Evolutionary conservation across 2,888 invertebrate species (phyloP), one percentile per base, ranked within the genome.

Genomic region (Ophioninae sp.): DNA sequence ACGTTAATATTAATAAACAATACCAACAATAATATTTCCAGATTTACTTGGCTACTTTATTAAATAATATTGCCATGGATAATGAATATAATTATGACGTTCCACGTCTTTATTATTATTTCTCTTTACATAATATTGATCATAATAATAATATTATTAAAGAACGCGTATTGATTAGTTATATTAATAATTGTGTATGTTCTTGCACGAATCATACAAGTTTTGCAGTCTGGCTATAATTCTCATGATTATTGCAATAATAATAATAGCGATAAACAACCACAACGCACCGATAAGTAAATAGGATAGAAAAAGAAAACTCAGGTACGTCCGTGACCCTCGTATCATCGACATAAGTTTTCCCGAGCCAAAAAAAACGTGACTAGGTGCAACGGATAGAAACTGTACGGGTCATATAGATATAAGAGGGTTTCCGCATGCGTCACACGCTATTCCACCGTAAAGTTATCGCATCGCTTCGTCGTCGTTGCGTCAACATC

Each of bases 391-490:
- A 80, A 50, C 68, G 39, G 23, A 68, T 61, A 64, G 73, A 78
- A 65, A 57, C 68, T 39, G 39, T 67, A 85, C 79, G 72, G 74
- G 77, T n/a, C 57, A 39, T 67, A 85, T 78, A 69, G 72, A 76
- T 79, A 79, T 82, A 84, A 83, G 84, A 85, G 86, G 79, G 72
- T 86, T 87, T 87, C 85, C 87, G 81, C 80, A 81, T 86, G 87
- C 87, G 86, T 87, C 86, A 86, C 81, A 65, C 77, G 75, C 57
- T 75, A 57, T 76, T 61, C 61, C 30, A 23, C 61, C 30, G 21
- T 44, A 61, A 59, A 83, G 83, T 77, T 82, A 84, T 86, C 81
- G 86, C 73, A 83, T 81, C 78, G 79, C 72, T 44, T 62, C 13
- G 61, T 72, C 72, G 67, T n/a, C 64, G 64, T n/a, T 6, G 21